A percentile compares a stretch with the other conserved stretches of the same genome.
These are phyloP conservation scores for Onychomys torridus DNA, from an alignment of 2,797 vertebrate species.

Conservation along the genomic window DNA sequence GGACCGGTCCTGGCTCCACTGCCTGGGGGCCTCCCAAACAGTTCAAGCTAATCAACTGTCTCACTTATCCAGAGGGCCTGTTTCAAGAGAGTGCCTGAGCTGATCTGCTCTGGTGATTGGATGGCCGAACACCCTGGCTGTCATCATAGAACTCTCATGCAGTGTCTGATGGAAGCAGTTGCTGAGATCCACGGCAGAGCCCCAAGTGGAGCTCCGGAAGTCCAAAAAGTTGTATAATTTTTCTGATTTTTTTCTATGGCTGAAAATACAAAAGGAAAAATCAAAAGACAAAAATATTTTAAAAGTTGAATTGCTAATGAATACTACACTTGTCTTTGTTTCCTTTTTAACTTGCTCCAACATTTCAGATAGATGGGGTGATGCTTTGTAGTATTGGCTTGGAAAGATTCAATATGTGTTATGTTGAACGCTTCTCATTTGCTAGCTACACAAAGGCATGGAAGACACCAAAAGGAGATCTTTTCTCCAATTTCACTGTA, in stretches of 20 bases:
- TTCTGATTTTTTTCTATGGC: background rate
- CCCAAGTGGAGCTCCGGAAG: no score
- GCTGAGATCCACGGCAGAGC: no score
- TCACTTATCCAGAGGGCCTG: no score
- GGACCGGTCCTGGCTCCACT: no score
- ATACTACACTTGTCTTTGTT: background rate
- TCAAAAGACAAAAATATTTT: background rate
- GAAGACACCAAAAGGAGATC: constrained; percentile 25
- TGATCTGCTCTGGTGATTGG: no score
- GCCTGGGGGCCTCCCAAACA: no score
- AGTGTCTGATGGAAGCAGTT: no score
- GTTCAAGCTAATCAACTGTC: no score
- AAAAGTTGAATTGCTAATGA: constrained; percentile 5
- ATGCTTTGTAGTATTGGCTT: background rate
- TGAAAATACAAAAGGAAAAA: constrained; percentile 9
- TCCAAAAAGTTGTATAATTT: background rate
- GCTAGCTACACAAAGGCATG: background rate
- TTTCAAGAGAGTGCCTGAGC: no score
- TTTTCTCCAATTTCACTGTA: background rate
- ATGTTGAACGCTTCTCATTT: background rate
- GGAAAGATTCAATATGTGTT: background rate
- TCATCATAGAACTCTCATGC: no score
- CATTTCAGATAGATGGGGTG: background rate
- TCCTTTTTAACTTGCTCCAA: constrained; percentile 3
- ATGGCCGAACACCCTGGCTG: no score